Conservation (phyloP, 2,797 vertebrate genomes). For the Poeciliopsis gracilis region DNA sequence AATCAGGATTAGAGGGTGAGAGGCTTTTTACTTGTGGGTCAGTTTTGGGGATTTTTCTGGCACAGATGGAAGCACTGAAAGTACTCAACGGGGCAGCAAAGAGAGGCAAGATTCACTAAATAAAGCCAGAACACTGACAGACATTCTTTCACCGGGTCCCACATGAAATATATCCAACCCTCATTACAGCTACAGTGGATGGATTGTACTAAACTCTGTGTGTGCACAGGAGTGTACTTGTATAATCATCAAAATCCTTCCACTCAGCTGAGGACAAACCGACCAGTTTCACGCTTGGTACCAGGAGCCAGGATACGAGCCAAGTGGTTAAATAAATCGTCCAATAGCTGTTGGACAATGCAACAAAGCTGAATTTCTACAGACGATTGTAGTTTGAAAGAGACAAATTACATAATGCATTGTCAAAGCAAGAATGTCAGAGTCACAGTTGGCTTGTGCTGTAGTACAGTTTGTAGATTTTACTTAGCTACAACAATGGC, state of each 20-base stretch:
- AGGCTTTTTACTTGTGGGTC: slow-evolving; percentile 34
- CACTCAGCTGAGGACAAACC: slow-evolving; percentile 59
- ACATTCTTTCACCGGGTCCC: slow-evolving; percentile 61
- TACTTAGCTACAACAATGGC: slow-evolving; percentile 13
- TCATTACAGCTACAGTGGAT: slow-evolving; percentile 61
- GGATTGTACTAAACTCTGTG: slow-evolving; percentile 40
- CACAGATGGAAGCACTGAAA: slow-evolving; percentile 62
- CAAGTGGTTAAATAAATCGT: slow-evolving; percentile 57
- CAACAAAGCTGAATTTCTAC: slow-evolving; percentile 53
- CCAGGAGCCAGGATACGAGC: slow-evolving; percentile 48
- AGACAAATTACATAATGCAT: slow-evolving; percentile 35
- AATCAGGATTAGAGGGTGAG: slow-evolving; percentile 32
- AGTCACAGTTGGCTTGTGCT: slow-evolving; percentile 19
- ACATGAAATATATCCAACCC: slow-evolving; percentile 58
- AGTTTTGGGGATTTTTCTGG: slow-evolving; percentile 37
- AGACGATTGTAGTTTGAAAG: slow-evolving; percentile 23
- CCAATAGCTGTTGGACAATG: slow-evolving; percentile 51
- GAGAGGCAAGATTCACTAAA: slow-evolving; percentile 49
- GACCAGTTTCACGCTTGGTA: slow-evolving; percentile 50
- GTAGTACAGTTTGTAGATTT: slow-evolving; percentile 28
- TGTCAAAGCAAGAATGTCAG: slow-evolving; percentile 12
- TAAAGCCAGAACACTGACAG: slow-evolving; percentile 63
- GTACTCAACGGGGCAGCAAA: slow-evolving; percentile 46
- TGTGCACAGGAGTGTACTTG: slow-evolving; percentile 34
- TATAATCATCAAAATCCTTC: slow-evolving; percentile 61